These are phyloP conservation scores for Epizoanthus stellaris DNA, from an alignment of 92 coral and sea anemone genomes.

Conservation along the genomic window DNA sequence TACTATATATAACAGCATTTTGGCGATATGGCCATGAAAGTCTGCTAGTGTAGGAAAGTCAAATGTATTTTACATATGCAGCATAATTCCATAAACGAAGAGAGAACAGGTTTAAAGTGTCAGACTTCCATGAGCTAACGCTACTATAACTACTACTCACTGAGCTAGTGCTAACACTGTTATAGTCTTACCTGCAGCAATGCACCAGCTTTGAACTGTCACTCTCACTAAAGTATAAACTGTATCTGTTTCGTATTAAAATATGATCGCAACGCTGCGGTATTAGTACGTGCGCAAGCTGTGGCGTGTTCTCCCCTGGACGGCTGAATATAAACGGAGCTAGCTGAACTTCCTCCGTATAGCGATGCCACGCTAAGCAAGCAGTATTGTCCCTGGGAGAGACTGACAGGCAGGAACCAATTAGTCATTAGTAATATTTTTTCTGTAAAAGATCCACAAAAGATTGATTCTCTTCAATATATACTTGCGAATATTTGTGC, in stretches of 20 bases:
- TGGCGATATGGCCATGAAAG: too few species aligned
- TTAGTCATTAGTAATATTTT: neutral
- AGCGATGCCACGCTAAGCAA: neutral
- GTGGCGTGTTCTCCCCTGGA: neutral
- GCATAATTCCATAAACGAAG: too few species aligned
- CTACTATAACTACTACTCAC: too few species aligned
- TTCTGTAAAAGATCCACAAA: neutral
- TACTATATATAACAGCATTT: too few species aligned
- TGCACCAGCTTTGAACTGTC: neutral
- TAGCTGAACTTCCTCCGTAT: too few species aligned
- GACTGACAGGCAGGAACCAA: slow-evolving; percentile 1
- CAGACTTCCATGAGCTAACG: too few species aligned
- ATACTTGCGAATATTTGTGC: too few species aligned
- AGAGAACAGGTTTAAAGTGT: too few species aligned
- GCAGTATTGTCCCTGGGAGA: slow-evolving; percentile 23
- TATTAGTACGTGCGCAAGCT: neutral
- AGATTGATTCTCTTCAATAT: neutral
- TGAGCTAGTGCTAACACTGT: neutral
- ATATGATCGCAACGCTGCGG: neutral
- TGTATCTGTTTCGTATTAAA: slow-evolving; percentile 7
- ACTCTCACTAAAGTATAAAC: neutral
- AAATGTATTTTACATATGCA: too few species aligned
- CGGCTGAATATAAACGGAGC: neutral
- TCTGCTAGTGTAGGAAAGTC: too few species aligned
- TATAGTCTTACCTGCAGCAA: neutral